Evolutionary conservation across 2,797 vertebrate species (phyloP).

Genomic region (Fringilla coelebs): DNA sequence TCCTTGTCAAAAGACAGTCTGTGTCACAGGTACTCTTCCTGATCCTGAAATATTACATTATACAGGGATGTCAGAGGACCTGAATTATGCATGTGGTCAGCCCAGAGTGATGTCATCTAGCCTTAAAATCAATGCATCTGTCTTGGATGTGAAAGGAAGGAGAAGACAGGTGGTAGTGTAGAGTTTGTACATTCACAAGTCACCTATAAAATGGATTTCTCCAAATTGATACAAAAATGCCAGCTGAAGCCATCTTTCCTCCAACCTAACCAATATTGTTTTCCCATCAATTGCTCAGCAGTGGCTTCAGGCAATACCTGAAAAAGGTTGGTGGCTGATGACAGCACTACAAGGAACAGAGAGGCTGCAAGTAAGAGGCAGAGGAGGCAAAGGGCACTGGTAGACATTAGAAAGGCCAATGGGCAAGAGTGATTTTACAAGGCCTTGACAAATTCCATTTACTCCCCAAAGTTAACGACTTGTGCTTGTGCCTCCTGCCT

Average conservation of each 20-base stretch:
- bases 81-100: background rate
- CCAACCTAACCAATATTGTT: background rate
- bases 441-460: background rate
- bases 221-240: background rate
- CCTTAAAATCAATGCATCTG: background rate
- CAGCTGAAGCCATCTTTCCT: background rate
- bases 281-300: background rate
- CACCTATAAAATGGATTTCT: background rate
- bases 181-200: background rate
- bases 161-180: background rate
- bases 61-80: background rate
- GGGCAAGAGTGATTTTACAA: background rate
- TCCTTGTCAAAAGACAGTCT: background rate
- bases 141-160: background rate
- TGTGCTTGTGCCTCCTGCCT: background rate
- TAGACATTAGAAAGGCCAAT: background rate
- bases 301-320: background rate
- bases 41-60: background rate
- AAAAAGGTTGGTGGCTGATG: background rate
- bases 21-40: background rate
- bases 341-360: background rate
- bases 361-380: background rate
- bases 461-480: background rate
- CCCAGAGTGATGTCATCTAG: background rate
- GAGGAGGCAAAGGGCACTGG: background rate